Conservation (phyloP, 2,888 invertebrate species). For the Eumerus sabulonum region DNA sequence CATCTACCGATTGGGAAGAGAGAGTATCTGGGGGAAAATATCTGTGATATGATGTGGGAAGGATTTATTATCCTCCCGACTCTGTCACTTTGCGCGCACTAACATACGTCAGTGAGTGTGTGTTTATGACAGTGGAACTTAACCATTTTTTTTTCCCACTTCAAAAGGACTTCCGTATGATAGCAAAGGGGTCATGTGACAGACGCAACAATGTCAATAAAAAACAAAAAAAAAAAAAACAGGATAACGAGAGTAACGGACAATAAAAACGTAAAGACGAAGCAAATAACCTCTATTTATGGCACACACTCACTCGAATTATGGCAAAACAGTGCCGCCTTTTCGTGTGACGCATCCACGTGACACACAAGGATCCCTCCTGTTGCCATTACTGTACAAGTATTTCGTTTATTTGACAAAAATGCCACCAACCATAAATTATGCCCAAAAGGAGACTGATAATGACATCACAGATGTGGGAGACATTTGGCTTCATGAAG, state of each 20-base stretch:
- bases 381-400: slow-evolving; percentile 18
- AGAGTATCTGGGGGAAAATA: slow-evolving; percentile 37
- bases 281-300: slow-evolving; percentile 14
- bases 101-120: slow-evolving; percentile 49
- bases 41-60: slow-evolving; percentile 62
- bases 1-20: not conserved
- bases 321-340: slow-evolving; percentile 22
- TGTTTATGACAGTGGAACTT: slow-evolving; percentile 66
- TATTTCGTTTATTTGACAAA: slow-evolving; percentile 65
- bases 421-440: slow-evolving; percentile 64
- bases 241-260: slow-evolving; percentile 14
- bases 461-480: slow-evolving; percentile 66
- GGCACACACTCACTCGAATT: slow-evolving; percentile 1
- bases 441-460: slow-evolving; percentile 61
- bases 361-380: slow-evolving; percentile 21
- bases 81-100: slow-evolving; percentile 2
- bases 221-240: slow-evolving; percentile 3
- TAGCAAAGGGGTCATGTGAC: not conserved
- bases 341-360: slow-evolving; percentile 37
- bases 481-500: slow-evolving; percentile 52
- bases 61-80: slow-evolving; percentile 61
- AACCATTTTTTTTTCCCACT: slow-evolving; percentile 51
- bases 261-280: not conserved
- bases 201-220: slow-evolving; percentile 31
- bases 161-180: slow-evolving; percentile 1